Evolutionary conservation across 2,797 vertebrate genomes (phyloP).

Genomic region (Sebastes elongatus): DNA sequence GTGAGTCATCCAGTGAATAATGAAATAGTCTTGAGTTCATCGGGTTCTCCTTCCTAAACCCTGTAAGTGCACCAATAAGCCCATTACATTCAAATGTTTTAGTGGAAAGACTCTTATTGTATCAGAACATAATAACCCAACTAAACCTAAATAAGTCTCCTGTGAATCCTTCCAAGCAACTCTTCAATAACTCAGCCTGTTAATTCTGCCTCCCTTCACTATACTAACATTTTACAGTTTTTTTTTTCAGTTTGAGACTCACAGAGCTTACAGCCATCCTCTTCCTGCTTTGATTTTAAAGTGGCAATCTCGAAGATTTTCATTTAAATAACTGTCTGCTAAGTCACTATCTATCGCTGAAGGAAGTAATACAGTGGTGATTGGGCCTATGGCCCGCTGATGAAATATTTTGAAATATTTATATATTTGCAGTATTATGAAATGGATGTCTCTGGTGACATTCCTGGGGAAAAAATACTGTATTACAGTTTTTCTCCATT

Average conservation of each 20-base stretch:
- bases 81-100: background rate
- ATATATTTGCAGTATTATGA: no score
- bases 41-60: background rate
- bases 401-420: no score
- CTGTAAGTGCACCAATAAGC: background rate
- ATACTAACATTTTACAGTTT: background rate
- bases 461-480: background rate
- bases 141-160: background rate
- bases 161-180: background rate
- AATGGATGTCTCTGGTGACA: no score
- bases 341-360: no score
- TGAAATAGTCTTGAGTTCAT: conserved; percentile 16
- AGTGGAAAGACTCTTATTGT: background rate
- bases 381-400: no score
- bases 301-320: background rate
- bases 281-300: background rate
- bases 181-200: conserved; percentile 8
- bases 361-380: no score
- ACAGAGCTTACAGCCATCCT: background rate
- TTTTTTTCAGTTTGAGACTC: background rate
- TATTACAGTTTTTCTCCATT: background rate
- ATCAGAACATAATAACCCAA: background rate
- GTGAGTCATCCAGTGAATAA: conserved; percentile 20
- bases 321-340: background rate
- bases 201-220: background rate